phyloP scores from a whole-genome alignment of 1,140 invertebrate species.

The Diachasmimorpha longicaudata region DNA sequence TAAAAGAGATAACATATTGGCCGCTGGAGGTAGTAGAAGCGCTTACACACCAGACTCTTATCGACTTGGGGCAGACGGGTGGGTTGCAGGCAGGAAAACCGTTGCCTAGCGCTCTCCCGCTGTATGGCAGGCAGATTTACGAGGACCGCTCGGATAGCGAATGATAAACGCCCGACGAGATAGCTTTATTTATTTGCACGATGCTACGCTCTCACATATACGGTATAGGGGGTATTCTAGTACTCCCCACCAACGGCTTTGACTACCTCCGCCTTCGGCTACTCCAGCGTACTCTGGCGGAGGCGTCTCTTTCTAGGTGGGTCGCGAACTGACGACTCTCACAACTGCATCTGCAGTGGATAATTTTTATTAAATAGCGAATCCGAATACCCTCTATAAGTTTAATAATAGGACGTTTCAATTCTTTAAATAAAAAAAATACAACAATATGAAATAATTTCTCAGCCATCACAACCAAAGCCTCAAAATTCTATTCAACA shows the following conservation, averaged over 20 bases:
- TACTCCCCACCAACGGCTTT: constrained; percentile 21
- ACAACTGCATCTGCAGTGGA: not conserved
- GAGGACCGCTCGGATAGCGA: constrained; percentile 60
- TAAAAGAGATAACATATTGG: constrained; percentile 5
- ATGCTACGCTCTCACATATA: constrained; percentile 36
- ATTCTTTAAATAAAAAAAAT: too few species aligned
- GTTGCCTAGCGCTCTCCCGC: constrained; percentile 7
- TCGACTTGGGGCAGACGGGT: constrained; percentile 57
- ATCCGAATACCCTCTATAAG: too few species aligned
- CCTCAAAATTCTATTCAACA: not conserved
- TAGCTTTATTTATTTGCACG: constrained; percentile 63
- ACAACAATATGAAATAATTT: too few species aligned
- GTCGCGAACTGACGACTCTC: not conserved
- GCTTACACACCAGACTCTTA: constrained; percentile 44
- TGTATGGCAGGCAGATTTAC: constrained; percentile 59
- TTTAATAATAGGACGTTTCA: too few species aligned
- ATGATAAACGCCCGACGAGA: constrained; percentile 62
- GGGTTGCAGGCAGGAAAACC: constrained; percentile 20
- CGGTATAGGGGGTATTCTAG: constrained; percentile 1
- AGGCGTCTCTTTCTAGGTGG: not conserved
- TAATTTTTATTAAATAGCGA: too few species aligned
- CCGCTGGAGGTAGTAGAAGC: not conserved
- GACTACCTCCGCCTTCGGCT: constrained; percentile 16
- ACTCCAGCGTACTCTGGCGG: not conserved
- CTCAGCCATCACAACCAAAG: not conserved